Conservation (phyloP, 2,888 invertebrate species). For the Microctonus brassicae region DNA sequence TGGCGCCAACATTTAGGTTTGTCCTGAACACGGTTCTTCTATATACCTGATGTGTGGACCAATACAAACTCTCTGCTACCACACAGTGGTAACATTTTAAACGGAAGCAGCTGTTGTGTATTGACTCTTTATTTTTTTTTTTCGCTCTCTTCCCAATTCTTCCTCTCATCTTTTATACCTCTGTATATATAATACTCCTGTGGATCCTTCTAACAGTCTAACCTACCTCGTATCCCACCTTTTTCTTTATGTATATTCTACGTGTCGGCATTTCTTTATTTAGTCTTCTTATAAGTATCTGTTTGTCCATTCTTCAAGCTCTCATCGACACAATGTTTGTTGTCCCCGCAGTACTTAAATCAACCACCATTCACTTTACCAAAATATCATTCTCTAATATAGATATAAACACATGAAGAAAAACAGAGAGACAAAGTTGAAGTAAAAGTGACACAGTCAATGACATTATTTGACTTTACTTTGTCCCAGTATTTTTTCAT, state of each 20-base stretch:
- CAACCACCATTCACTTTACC: neutral
- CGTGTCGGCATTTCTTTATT: constrained; percentile 33
- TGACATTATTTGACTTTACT: constrained; percentile 7
- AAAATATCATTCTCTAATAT: constrained; percentile 26
- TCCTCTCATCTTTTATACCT: constrained; percentile 33
- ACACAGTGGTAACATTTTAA: constrained; percentile 43
- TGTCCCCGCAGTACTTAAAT: constrained; percentile 35
- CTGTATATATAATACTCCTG: too few relatives aligned
- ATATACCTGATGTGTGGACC: neutral
- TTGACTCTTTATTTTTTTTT: constrained; percentile 27
- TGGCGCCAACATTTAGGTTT: constrained; percentile 29
- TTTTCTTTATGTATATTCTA: constrained; percentile 22
- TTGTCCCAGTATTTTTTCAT: constrained; percentile 6
- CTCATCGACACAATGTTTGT: constrained; percentile 35
- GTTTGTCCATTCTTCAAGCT: constrained; percentile 39
- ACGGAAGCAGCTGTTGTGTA: constrained; percentile 44
- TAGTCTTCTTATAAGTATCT: constrained; percentile 27
- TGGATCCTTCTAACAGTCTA: constrained; percentile 41
- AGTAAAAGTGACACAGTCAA: constrained; percentile 3
- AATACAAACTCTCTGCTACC: constrained; percentile 9
- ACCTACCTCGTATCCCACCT: constrained; percentile 30
- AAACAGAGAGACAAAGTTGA: constrained; percentile 10
- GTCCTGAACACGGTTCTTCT: constrained; percentile 7
- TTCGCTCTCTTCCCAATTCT: constrained; percentile 18
- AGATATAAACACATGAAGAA: neutral